phyloP scores from a whole-genome alignment of 2,797 vertebrate species.

The Mionectes olivaceus region DNA sequence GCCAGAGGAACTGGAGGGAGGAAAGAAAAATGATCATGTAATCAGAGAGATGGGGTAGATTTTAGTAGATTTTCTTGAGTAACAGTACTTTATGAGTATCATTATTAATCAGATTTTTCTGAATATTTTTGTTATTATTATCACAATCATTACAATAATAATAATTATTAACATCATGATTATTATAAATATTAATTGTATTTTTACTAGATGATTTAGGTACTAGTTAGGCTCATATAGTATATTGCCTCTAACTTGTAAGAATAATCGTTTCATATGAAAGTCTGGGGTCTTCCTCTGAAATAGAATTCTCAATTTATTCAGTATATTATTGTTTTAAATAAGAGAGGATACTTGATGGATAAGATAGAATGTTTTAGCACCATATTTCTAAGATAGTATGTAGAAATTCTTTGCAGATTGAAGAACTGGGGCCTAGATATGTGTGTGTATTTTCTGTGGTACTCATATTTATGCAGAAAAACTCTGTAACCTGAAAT shows the following conservation, averaged over 20 bases:
- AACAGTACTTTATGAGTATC: neutral
- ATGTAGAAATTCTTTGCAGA: neutral
- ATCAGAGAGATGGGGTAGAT: neutral
- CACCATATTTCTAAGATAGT: neutral
- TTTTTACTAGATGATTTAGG: neutral
- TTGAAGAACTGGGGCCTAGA: neutral
- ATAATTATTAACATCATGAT: neutral
- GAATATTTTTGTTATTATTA: neutral
- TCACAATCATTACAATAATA: accelerated
- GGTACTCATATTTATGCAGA: neutral
- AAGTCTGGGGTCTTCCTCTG: neutral
- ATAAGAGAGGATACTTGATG: neutral
- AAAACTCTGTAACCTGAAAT: neutral
- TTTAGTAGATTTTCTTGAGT: neutral
- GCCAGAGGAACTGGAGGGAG: neutral
- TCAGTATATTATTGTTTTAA: neutral
- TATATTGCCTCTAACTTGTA: neutral
- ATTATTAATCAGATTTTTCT: neutral
- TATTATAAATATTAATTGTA: neutral
- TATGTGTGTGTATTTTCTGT: neutral
- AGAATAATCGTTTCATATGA: neutral
- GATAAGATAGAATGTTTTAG: neutral
- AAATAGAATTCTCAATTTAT: neutral
- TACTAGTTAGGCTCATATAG: neutral
- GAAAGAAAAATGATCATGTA: neutral